These are phyloP conservation scores for Drosophila ironensis DNA, from an alignment of 1,140 invertebrate genomes.

Conservation along the genomic window DNA sequence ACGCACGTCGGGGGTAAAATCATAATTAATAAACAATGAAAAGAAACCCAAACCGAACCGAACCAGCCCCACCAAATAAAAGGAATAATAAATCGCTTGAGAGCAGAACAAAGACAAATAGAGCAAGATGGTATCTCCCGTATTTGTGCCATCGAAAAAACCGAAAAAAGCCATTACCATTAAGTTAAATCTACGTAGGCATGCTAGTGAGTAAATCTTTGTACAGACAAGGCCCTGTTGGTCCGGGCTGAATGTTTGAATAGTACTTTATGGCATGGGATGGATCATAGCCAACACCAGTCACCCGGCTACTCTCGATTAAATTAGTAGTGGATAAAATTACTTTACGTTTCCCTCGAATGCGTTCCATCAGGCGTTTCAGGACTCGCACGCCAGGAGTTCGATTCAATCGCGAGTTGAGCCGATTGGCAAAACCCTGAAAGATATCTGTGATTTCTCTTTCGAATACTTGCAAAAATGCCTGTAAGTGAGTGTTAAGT, in stretches of 20 bases:
- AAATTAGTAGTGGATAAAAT: conserved; percentile 81
- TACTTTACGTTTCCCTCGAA: conserved; percentile 82
- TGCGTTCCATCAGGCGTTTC: conserved; percentile 81
- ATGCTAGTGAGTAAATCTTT: conserved; percentile 34
- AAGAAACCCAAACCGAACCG: not conserved
- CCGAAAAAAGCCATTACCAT: conserved; percentile 46
- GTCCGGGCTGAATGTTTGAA: not conserved
- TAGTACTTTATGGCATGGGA: not conserved
- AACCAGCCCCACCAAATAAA: no score
- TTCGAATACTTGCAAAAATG: conserved; percentile 82
- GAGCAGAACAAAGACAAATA: conserved; percentile 49
- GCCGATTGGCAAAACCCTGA: conserved; percentile 81
- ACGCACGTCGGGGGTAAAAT: conserved; percentile 45
- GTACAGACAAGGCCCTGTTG: conserved; percentile 18
- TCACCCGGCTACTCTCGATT: conserved; percentile 23
- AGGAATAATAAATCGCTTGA: conserved; percentile 25
- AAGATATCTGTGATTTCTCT: conserved; percentile 81
- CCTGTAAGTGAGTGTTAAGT: conserved; percentile 61
- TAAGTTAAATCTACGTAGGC: conserved; percentile 18
- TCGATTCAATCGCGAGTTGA: conserved; percentile 77
- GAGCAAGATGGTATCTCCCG: conserved; percentile 34
- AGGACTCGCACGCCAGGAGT: conserved; percentile 77
- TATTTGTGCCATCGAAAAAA: conserved; percentile 8
- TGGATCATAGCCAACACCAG: conserved; percentile 16
- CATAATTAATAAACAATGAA: conserved; percentile 53